Evolutionary conservation across 2,888 invertebrate genomes (phyloP), one percentile per base, ranked within the genome.

Genomic region (Zhuqinia jingwanae): DNA sequence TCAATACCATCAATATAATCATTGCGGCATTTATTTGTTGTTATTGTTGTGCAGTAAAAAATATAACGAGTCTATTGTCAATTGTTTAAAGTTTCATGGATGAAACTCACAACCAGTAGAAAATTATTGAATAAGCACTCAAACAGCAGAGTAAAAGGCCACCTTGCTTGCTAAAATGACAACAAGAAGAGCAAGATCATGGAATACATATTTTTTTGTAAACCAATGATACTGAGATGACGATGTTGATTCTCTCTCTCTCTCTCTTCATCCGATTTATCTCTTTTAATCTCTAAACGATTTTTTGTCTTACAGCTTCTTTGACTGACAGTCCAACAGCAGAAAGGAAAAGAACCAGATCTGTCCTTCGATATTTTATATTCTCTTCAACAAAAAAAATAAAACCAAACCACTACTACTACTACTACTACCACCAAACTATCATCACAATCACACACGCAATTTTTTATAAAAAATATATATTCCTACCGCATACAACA

Each of bases 311-410:
- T 63, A 30, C 17, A n/a, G n/a, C n/a, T n/a, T n/a, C n/a, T n/a
- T n/a, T n/a, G 47, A 50, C 27, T 73, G 81, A 73, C 80, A 80
- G 47, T 50, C 10, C 27, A 22, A 65, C 70, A 56, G 79, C n/a
- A n/a, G n/a, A n/a, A n/a, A n/a, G n/a, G n/a, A n/a, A 65, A 50
- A 53, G 47, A 81, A 81, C 81, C 81, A 73, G 81, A 81, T 81
- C 68, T 81, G 73, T 60, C 58, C 50, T 47, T 27, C 50, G 73
- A 68, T 73, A 76, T 42, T 80, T 27, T 53, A 47, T 78, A 36
- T 60, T 77, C 53, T 56, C 42, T 42, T 10, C n/a, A 68, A 47
- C 73, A 73, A 73, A 47, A 47, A 73, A 25, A 73, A 25, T 27
- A 73, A 50, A 73, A 50, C n/a, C 3, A 15, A 17, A 56, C 53